Evolutionary conservation across 2,797 vertebrate genomes (phyloP).

Genomic region (Diglossa cyanea): DNA sequence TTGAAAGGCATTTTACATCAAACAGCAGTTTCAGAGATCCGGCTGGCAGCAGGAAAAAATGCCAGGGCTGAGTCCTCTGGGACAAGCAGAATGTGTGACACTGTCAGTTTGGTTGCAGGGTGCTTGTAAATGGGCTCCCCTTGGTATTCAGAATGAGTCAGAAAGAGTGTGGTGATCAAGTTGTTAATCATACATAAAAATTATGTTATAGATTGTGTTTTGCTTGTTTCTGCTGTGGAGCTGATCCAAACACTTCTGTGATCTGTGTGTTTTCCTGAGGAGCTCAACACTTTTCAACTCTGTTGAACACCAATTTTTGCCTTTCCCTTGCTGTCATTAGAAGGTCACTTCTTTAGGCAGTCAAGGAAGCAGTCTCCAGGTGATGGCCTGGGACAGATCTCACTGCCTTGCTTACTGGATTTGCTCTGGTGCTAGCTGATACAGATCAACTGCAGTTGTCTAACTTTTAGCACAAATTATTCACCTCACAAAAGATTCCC

Average conservation of each 20-base stretch:
- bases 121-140: not conserved
- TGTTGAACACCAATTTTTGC: not conserved
- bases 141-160: not conserved
- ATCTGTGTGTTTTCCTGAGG: not conserved
- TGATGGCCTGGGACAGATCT: not conserved
- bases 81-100: fast-evolving
- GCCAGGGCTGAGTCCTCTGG: not conserved
- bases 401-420: not conserved
- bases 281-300: not conserved
- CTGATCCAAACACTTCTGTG: not conserved
- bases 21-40: not conserved
- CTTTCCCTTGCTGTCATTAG: not conserved
- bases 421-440: not conserved
- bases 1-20: not conserved
- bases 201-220: fast-evolving
- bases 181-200: not conserved
- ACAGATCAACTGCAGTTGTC: not conserved
- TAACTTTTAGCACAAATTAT: not conserved
- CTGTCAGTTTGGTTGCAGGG: not conserved
- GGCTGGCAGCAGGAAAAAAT: not conserved
- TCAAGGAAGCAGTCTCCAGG: not conserved
- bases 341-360: not conserved
- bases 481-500: not conserved
- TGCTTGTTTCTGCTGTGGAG: not conserved
- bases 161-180: not conserved